These are phyloP conservation scores for Diadema setosum DNA, from an alignment of 35 echinoderm and acorn worm genomes.

Conservation along the genomic window DNA sequence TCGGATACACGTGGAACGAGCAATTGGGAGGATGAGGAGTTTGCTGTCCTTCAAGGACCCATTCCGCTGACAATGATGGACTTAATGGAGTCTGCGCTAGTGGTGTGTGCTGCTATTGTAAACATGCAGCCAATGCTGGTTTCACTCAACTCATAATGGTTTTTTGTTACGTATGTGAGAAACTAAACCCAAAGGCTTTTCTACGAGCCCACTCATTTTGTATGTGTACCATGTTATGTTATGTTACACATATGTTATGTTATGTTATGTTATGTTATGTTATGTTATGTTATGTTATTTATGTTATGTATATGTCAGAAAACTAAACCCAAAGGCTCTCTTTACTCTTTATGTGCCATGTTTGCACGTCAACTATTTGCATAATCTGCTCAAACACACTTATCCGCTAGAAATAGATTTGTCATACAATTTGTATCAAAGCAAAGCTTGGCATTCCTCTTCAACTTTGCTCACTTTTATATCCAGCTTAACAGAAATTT, in stretches of 20 bases:
- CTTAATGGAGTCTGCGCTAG: slow-evolving; percentile 60
- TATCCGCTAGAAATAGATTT: no score
- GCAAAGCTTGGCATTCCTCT: no score
- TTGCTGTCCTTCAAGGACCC: slow-evolving; percentile 51
- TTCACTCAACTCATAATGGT: slow-evolving; percentile 30
- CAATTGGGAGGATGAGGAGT: slow-evolving; percentile 76
- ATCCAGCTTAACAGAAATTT: no score
- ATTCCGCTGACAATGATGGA: slow-evolving; percentile 78
- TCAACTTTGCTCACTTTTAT: no score
- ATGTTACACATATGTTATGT: neutral
- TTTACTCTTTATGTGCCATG: no score
- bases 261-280: neutral
- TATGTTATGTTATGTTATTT: no score
- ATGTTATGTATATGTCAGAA: no score
- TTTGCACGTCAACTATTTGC: no score
- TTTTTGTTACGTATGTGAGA: neutral
- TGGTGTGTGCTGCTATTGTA: slow-evolving; percentile 70
- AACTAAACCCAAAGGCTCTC: no score
- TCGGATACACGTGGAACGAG: slow-evolving; percentile 70
- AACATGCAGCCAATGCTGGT: slow-evolving; percentile 63
- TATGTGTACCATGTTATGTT: neutral
- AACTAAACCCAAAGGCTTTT: neutral
- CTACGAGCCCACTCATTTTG: neutral
- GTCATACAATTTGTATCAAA: no score
- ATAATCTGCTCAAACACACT: no score